phyloP scores from a whole-genome alignment of 2,888 invertebrate genomes.

The Pherbina coryleti region DNA sequence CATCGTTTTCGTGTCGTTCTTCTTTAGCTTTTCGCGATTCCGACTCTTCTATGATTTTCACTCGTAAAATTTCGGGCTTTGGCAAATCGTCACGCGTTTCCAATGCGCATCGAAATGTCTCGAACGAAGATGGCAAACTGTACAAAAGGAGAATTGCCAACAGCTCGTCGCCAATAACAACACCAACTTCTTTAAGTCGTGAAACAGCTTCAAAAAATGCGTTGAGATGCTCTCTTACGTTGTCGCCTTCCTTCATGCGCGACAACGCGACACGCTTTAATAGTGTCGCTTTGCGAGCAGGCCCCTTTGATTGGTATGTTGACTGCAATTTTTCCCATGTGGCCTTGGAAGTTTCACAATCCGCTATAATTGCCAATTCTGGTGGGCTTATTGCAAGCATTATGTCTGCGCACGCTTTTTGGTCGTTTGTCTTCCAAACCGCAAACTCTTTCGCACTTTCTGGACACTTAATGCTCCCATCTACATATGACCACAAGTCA shows the following conservation, averaged over 20 bases:
- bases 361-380: constrained; percentile 59
- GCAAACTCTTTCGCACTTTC: not conserved
- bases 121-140: constrained; percentile 57
- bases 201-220: constrained; percentile 62
- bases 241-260: constrained; percentile 58
- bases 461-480: constrained; percentile 26
- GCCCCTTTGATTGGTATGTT: constrained; percentile 63
- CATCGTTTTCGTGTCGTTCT: constrained; percentile 35
- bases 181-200: constrained; percentile 59
- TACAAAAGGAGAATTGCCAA: constrained; percentile 60
- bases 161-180: constrained; percentile 57
- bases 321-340: constrained; percentile 62
- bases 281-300: constrained; percentile 65
- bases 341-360: constrained; percentile 54
- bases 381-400: constrained; percentile 47
- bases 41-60: constrained; percentile 49
- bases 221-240: constrained; percentile 59
- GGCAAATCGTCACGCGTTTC: constrained; percentile 58
- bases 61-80: constrained; percentile 45
- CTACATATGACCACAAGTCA: constrained; percentile 44
- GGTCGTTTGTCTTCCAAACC: constrained; percentile 41
- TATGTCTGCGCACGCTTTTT: constrained; percentile 49
- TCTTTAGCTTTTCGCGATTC: constrained; percentile 46
- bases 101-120: constrained; percentile 61
- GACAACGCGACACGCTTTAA: constrained; percentile 62